These are phyloP conservation scores for Smittia aterrima DNA, from an alignment of 2,888 invertebrate species.

Conservation along the genomic window DNA sequence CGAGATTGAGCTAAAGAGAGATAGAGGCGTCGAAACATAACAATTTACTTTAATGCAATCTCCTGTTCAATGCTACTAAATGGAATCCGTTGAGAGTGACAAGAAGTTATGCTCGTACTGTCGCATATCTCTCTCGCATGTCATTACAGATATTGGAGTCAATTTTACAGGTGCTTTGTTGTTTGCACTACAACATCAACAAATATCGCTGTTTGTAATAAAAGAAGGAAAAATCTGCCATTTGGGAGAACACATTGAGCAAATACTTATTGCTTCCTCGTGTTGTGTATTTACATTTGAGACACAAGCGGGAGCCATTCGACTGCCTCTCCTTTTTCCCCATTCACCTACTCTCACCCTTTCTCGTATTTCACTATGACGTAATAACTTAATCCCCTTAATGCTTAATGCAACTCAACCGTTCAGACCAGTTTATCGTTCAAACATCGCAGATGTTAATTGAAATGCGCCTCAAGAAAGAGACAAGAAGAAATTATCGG, in stretches of 20 bases:
- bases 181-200: constrained; percentile 6
- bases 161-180: constrained; percentile 16
- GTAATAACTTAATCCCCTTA: background rate
- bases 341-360: background rate
- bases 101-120: constrained; percentile 10
- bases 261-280: background rate
- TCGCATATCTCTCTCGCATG: too few species aligned
- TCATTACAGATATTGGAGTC: constrained; percentile 6
- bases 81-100: background rate
- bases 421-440: background rate
- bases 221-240: constrained; percentile 5
- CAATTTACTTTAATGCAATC: constrained; percentile 8
- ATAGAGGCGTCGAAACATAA: background rate
- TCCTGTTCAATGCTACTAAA: background rate
- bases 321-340: background rate
- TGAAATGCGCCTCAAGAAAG: background rate
- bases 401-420: background rate
- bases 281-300: constrained; percentile 24
- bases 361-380: background rate
- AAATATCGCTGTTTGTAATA: background rate
- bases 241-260: constrained; percentile 20
- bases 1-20: background rate
- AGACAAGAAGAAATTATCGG: background rate
- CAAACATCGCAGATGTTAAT: constrained; percentile 4
- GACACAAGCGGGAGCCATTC: background rate